These are phyloP conservation scores for Hemaris fuciformis DNA, from an alignment of 2,888 invertebrate species.

Conservation along the genomic window DNA sequence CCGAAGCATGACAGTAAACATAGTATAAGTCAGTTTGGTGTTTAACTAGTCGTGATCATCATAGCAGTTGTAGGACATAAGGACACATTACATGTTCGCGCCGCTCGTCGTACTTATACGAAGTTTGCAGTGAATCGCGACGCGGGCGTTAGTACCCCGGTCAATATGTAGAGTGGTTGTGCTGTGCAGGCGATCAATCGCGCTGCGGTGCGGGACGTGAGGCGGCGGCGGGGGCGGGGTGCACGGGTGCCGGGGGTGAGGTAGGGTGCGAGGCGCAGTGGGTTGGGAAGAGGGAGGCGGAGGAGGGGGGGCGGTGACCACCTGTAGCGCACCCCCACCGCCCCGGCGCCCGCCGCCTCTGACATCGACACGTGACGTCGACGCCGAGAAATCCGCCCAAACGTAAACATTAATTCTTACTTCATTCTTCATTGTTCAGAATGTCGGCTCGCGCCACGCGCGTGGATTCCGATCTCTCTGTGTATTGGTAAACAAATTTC, in stretches of 20 bases:
- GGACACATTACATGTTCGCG: background rate
- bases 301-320: constrained; percentile 52
- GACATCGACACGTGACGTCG: constrained; percentile 78
- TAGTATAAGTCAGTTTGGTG: background rate
- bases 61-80: background rate
- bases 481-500: constrained; percentile 76
- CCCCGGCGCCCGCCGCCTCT: constrained; percentile 44
- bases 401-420: constrained; percentile 81
- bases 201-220: constrained; percentile 52
- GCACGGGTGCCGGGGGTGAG: constrained; percentile 40
- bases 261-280: constrained; percentile 29
- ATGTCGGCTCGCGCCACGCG: constrained; percentile 71
- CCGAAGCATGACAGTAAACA: constrained; percentile 17
- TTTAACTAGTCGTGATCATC: constrained; percentile 12
- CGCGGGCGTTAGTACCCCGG: constrained; percentile 74
- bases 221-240: constrained; percentile 39
- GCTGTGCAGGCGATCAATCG: constrained; percentile 77
- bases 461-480: constrained; percentile 65
- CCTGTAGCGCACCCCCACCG: constrained; percentile 61
- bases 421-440: constrained; percentile 79
- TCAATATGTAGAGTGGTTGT: constrained; percentile 80
- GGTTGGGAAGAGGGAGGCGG: constrained; percentile 26
- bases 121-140: constrained; percentile 66
- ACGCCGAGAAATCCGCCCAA: constrained; percentile 78
- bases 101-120: constrained; percentile 52